Base-by-base conservation (phyloP, 2,113 vertebrate genomes). In the Lonchura striata region DNA sequence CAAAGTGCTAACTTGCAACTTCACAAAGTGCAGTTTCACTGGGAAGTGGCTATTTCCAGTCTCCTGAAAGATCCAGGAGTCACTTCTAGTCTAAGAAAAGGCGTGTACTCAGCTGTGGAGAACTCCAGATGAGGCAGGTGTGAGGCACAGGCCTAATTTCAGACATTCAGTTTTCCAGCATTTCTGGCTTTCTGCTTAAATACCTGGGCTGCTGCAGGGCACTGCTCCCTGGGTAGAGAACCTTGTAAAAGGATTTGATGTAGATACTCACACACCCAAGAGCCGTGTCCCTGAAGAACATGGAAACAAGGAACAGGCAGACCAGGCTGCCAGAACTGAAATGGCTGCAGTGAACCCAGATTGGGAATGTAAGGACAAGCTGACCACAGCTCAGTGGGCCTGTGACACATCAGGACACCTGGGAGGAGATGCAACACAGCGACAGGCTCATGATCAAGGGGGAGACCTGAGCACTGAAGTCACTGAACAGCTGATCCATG, bases 371-470 rank as follows among this genome's bases (percentile, higher is more conserved):
- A 71, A 47, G 20, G n/a, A 8, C 0, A 3, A 59, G 14, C 10
- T 66, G 20, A 22, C 39, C 37, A 20, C 3, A 42, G 54, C 15
- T 65, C 65, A 41, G 30, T 15, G 13, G 50, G 49, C 50, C 24
- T 3, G 7, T 9, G 46, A 52, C 35, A 66, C 53, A 47, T 13
- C 31, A 37, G 75, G 21, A 64, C 53, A 91, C 25, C 28, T 12
- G 33, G 25, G 13, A 74, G 49, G 41, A 54, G 33, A 60, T 24
- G 19, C 22, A 24, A n/a, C 0, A 7, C 8, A 23, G 13, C 23
- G 49, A 42, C 4, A 31, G 28, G 12, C 28, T 86, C 0, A 0
- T n/a, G 56, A 33, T 11, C 3, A 0, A 85, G 31, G 21, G 7
- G 33, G 30, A 16, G 35, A 41, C 22, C 44, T 77, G 75, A 60